Conservation (phyloP, 37 sponge, comb jelly and placozoan genomes). For the Haliclona indistincta region DNA sequence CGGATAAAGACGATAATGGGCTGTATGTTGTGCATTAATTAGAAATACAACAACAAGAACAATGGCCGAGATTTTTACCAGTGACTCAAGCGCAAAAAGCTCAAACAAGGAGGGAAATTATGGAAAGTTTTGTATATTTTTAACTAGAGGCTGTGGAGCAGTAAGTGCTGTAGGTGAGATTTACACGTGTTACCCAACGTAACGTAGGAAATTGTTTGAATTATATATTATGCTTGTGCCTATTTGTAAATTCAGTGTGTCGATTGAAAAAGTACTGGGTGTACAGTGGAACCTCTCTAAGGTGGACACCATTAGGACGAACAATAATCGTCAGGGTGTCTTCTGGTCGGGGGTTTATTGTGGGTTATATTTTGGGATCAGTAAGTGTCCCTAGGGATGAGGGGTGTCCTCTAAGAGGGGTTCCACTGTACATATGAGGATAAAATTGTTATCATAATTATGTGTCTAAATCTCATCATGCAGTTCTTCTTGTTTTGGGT, state of each 20-base stretch:
- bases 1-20: neutral
- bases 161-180: slow-evolving; percentile 58
- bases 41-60: neutral
- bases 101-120: neutral
- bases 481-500: slow-evolving; percentile 71
- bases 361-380: too few relatives aligned
- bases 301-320: too few relatives aligned
- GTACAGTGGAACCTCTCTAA: too few relatives aligned
- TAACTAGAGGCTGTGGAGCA: slow-evolving; percentile 52
- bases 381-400: too few relatives aligned
- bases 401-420: too few relatives aligned
- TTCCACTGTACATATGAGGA: neutral
- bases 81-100: neutral
- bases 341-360: too few relatives aligned
- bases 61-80: neutral
- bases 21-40: neutral
- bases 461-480: neutral
- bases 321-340: too few relatives aligned
- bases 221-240: too few relatives aligned
- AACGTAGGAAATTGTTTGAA: neutral
- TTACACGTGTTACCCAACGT: neutral
- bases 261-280: too few relatives aligned
- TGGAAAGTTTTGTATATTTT: slow-evolving; percentile 44
- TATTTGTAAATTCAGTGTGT: too few relatives aligned
- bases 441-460: neutral